Conservation (phyloP, 30 jellyfish, hydroid and myxozoan genomes). For the Aurelia sp. region DNA sequence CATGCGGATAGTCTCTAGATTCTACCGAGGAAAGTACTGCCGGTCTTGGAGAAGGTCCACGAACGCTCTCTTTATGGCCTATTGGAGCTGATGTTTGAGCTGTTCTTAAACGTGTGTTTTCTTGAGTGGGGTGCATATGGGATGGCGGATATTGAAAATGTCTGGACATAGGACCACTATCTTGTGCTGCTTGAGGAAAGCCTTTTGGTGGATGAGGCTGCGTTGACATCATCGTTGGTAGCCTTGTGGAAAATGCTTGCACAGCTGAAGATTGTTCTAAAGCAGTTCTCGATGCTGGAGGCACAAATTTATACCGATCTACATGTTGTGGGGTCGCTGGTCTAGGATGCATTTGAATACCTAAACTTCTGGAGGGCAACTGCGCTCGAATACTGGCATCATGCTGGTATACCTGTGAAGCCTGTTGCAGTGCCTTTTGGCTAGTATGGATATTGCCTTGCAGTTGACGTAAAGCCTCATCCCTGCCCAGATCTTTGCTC, state of each 20-base stretch:
- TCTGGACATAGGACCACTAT: not conserved
- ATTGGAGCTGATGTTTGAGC: slow-evolving; percentile 6
- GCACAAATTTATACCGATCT: not conserved
- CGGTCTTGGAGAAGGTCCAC: slow-evolving; percentile 12
- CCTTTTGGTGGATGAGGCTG: slow-evolving; percentile 26
- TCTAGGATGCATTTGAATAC: not conserved
- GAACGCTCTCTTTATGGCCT: not conserved
- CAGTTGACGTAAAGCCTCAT: not conserved
- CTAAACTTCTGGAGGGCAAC: not conserved
- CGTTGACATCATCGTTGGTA: slow-evolving; percentile 52
- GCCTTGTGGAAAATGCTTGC: slow-evolving; percentile 48
- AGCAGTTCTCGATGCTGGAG: slow-evolving; percentile 21
- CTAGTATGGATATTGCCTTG: not conserved
- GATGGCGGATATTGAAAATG: slow-evolving; percentile 14
- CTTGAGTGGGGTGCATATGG: not conserved
- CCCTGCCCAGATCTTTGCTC: slow-evolving; percentile 10
- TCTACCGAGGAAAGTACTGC: not conserved
- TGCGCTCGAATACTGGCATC: not conserved
- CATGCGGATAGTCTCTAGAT: not conserved
- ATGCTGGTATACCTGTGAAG: not conserved
- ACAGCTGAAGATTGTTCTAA: slow-evolving; percentile 56
- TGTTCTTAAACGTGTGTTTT: not conserved
- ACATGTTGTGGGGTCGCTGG: slow-evolving; percentile 5
- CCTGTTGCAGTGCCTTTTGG: not conserved
- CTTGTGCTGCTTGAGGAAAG: slow-evolving; percentile 33